A percentile compares a stretch with the other conserved stretches of the same genome.
Conservation (phyloP, 2,797 vertebrate species). For the Pipistrellus nathusii region DNA sequence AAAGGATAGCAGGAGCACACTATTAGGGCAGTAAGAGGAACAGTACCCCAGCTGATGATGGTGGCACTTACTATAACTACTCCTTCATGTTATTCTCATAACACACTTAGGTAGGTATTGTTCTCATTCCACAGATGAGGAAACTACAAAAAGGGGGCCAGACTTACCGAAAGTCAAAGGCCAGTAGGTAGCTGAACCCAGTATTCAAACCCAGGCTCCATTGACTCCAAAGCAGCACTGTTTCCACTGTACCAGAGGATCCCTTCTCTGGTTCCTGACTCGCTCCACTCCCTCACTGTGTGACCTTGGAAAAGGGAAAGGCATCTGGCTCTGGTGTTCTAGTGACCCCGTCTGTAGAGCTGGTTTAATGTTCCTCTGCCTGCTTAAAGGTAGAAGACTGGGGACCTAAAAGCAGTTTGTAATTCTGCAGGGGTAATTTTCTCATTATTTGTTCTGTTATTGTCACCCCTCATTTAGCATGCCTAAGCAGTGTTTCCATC, state of each 20-base stretch:
- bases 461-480: background rate
- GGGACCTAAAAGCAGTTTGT: background rate
- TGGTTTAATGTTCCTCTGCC: background rate
- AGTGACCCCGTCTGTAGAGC: background rate
- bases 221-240: background rate
- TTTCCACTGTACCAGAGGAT: background rate
- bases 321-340: background rate
- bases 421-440: background rate
- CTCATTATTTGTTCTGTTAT: background rate
- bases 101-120: background rate
- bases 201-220: background rate
- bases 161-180: background rate
- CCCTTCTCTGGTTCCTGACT: background rate
- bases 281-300: background rate
- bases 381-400: background rate
- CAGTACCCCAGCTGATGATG: background rate
- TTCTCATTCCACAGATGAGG: constrained; percentile 28
- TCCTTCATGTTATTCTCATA: background rate
- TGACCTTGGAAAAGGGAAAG: background rate
- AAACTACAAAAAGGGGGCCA: constrained; percentile 16
- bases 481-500: background rate
- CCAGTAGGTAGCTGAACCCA: background rate
- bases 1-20: background rate
- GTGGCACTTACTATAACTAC: background rate
- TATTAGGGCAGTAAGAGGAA: background rate